phyloP scores from a whole-genome alignment of 2,797 vertebrate genomes.

The Australoheros facetus region DNA sequence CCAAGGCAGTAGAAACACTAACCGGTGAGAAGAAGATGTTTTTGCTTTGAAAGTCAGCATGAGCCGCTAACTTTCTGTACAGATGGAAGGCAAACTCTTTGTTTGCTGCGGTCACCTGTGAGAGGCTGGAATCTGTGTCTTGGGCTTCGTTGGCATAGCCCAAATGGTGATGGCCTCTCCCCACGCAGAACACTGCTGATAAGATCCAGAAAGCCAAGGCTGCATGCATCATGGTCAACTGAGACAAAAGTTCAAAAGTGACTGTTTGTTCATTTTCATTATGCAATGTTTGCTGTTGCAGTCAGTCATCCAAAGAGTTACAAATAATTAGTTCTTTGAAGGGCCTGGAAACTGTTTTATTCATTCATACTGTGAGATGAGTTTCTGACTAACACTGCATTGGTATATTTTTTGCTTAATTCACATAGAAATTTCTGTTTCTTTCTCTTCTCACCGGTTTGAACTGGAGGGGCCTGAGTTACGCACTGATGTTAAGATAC shows the following conservation, averaged over 20 bases:
- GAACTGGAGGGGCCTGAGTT: not conserved
- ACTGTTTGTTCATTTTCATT: conserved; percentile 29
- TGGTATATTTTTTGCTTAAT: not conserved
- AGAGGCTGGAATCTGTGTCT: conserved; percentile 22
- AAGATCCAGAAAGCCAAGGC: conserved; percentile 65
- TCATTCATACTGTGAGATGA: not conserved
- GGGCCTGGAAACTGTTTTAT: not conserved
- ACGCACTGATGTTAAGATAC: not conserved
- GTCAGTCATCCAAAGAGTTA: not conserved
- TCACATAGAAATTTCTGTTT: not conserved
- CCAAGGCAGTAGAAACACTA: conserved; percentile 86
- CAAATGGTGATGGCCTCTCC: conserved; percentile 17
- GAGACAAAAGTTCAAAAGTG: conserved; percentile 36
- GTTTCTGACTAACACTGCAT: not conserved
- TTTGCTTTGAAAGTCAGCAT: conserved; percentile 45
- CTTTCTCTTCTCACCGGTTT: not conserved
- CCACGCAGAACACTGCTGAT: conserved; percentile 62
- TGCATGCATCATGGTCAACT: conserved; percentile 65
- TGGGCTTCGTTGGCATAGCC: conserved; percentile 19
- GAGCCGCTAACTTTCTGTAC: conserved; percentile 78
- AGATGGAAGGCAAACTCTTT: conserved; percentile 84
- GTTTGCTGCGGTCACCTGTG: conserved; percentile 70
- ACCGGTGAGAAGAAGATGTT: conserved; percentile 90
- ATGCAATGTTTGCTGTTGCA: conserved; percentile 19
- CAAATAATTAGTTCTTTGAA: not conserved